A percentile compares a stretch with the other conserved stretches of the same genome.
These are phyloP conservation scores for Tetranychus piercei DNA, from an alignment of 2,888 invertebrate genomes.

Conservation along the genomic window DNA sequence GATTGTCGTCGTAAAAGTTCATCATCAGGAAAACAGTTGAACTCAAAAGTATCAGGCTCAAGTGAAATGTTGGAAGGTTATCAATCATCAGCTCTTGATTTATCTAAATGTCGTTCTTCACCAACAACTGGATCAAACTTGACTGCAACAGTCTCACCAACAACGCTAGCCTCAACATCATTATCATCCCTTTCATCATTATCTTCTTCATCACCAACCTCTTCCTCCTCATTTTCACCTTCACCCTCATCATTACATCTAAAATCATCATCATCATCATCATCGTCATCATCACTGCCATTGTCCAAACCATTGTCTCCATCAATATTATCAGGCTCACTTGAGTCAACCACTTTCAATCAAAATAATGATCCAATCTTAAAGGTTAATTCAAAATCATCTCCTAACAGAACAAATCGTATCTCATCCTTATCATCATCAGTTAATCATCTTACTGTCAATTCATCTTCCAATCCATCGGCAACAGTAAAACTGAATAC, in stretches of 20 bases:
- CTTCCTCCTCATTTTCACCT: background rate
- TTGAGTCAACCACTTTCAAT: background rate
- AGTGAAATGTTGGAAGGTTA: background rate
- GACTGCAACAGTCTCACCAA: background rate
- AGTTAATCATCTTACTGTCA: background rate
- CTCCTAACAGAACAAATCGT: background rate
- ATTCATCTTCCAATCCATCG: background rate
- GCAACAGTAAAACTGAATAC: background rate
- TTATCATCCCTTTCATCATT: background rate
- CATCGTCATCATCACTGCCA: background rate
- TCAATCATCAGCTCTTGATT: conserved; percentile 1
- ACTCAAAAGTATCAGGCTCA: background rate
- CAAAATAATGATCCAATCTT: background rate
- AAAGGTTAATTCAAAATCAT: background rate
- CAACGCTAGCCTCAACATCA: background rate
- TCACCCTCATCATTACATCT: background rate
- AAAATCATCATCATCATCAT: background rate
- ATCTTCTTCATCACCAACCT: background rate
- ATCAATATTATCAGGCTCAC: background rate
- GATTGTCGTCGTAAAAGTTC: background rate
- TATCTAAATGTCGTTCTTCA: conserved; percentile 5
- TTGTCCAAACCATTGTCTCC: background rate
- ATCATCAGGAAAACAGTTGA: background rate
- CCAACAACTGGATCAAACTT: background rate
- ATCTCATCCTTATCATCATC: background rate